These are phyloP conservation scores for Lordiphosa clarofinis DNA, from an alignment of 1,140 invertebrate genomes.

Conservation along the genomic window DNA sequence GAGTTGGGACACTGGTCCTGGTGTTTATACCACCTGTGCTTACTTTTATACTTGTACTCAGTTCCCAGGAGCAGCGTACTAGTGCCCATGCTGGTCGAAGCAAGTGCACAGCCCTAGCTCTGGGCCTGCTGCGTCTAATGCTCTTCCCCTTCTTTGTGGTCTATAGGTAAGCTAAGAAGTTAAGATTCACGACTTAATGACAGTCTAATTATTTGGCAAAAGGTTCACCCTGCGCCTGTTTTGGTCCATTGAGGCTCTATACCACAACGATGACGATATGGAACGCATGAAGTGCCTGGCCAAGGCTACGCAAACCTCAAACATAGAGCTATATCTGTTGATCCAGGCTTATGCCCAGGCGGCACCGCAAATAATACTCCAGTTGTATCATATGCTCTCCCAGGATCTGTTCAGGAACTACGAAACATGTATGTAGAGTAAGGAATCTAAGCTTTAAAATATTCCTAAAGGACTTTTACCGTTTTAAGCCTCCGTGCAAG, in stretches of 20 bases:
- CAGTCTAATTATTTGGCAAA: conserved; percentile 1
- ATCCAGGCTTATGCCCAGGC: conserved; percentile 88
- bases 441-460: neutral
- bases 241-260: conserved; percentile 85
- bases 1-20: conserved; percentile 52
- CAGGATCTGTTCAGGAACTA: conserved; percentile 78
- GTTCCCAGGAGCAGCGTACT: conserved; percentile 81
- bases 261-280: conserved; percentile 81
- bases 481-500: conserved; percentile 83
- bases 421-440: conserved; percentile 58
- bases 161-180: conserved; percentile 82
- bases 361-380: conserved; percentile 85
- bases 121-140: conserved; percentile 80
- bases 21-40: conserved; percentile 54
- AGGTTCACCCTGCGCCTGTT: conserved; percentile 85
- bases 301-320: conserved; percentile 82
- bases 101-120: conserved; percentile 34
- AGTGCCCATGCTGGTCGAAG: conserved; percentile 69
- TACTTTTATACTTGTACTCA: conserved; percentile 55
- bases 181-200: neutral
- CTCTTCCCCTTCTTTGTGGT: conserved; percentile 85
- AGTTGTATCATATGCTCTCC: conserved; percentile 82
- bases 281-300: conserved; percentile 82
- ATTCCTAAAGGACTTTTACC: neutral
- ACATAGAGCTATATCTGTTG: conserved; percentile 86